These are phyloP conservation scores for Phalanger gymnotis DNA, from an alignment of 2,797 vertebrate genomes.

Conservation along the genomic window DNA sequence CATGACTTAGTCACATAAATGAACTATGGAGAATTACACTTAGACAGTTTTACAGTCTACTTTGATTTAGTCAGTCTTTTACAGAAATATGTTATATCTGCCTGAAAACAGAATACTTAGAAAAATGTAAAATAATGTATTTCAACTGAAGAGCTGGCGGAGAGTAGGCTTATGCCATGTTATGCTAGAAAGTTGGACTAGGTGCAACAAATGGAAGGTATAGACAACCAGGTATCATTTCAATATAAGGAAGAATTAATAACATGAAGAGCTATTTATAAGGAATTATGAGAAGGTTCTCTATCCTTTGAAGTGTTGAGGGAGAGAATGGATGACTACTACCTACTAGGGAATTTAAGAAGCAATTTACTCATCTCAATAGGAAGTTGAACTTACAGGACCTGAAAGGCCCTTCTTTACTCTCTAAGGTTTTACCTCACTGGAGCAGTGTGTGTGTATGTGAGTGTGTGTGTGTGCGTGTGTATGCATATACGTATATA, in stretches of 20 bases:
- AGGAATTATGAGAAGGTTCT: neutral
- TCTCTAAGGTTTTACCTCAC: neutral
- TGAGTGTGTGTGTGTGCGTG: too few relatives aligned
- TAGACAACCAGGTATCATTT: neutral
- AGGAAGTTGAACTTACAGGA: neutral
- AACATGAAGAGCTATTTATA: neutral
- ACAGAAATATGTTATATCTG: neutral
- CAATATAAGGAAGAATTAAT: neutral
- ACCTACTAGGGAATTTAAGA: neutral
- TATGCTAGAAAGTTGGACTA: neutral
- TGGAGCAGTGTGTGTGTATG: too few relatives aligned
- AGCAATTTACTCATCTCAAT: neutral
- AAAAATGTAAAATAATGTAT: neutral
- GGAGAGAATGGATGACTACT: neutral
- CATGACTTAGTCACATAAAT: neutral
- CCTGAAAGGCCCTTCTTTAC: neutral
- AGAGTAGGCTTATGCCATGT: neutral
- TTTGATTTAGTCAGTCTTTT: neutral
- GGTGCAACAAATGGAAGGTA: neutral
- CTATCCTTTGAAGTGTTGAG: neutral
- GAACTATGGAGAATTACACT: neutral
- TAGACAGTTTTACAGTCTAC: neutral
- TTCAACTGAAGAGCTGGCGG: neutral
- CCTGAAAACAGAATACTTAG: neutral
- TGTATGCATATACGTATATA: too few relatives aligned